These are phyloP conservation scores for Morelia viridis DNA, from an alignment of 2,797 vertebrate genomes.

Conservation along the genomic window DNA sequence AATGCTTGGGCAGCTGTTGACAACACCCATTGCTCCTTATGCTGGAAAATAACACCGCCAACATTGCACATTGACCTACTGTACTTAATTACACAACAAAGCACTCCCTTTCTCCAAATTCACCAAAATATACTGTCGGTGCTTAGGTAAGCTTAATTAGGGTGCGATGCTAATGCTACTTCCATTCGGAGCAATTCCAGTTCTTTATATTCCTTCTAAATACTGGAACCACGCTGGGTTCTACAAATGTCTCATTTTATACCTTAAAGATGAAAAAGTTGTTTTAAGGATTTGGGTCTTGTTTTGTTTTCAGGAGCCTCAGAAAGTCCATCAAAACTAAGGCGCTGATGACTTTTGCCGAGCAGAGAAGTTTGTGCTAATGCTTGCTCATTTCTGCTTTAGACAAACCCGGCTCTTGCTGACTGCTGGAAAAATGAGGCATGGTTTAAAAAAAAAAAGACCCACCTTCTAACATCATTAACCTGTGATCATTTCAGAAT, in stretches of 20 bases:
- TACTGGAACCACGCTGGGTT: constrained; percentile 8
- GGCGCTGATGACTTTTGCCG: background rate
- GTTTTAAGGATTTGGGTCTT: background rate
- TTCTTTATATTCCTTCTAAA: constrained; percentile 51
- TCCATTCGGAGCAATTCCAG: constrained; percentile 47
- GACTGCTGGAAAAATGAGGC: background rate
- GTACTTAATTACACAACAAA: constrained; percentile 70
- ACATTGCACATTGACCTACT: constrained; percentile 59
- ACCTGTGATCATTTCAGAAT: background rate
- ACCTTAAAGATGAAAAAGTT: constrained; percentile 10
- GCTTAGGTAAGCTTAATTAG: constrained; percentile 73
- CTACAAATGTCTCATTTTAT: background rate
- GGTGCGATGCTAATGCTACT: constrained; percentile 50
- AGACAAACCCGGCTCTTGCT: constrained; percentile 25
- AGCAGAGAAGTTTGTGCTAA: background rate
- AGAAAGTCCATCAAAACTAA: constrained; percentile 39
- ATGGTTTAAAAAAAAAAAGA: background rate
- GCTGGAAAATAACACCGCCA: constrained; percentile 61
- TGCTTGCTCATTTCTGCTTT: constrained; percentile 46
- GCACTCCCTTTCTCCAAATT: constrained; percentile 62
- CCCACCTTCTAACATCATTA: background rate
- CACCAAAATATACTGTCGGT: constrained; percentile 56
- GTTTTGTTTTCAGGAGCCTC: constrained; percentile 7
- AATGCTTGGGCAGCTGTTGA: constrained; percentile 52
- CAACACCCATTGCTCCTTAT: constrained; percentile 50